These are phyloP conservation scores for Drosophila elegans DNA, from an alignment of 1,140 invertebrate genomes.

Conservation along the genomic window DNA sequence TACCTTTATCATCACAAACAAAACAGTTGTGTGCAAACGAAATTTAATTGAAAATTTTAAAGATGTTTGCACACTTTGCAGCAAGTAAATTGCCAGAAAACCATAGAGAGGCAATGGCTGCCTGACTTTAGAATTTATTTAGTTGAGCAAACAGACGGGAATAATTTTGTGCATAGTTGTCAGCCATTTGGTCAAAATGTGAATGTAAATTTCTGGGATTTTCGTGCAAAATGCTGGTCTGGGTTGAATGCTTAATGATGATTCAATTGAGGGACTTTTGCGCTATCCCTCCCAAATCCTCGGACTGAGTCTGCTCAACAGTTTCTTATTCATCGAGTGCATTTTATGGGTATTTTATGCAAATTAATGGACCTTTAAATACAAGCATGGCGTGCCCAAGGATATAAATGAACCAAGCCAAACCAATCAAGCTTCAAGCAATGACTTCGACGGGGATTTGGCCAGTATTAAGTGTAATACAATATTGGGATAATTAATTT, in stretches of 20 bases:
- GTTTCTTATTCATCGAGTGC: conserved; percentile 18
- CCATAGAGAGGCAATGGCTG: background rate
- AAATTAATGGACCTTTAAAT: conserved; percentile 61
- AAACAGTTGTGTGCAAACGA: conserved; percentile 12
- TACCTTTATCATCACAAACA: conserved; percentile 42
- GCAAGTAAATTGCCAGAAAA: conserved; percentile 8
- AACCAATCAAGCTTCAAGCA: conserved; percentile 13
- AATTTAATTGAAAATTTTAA: conserved; percentile 57
- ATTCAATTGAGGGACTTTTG: conserved; percentile 46
- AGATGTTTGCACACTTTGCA: conserved; percentile 24
- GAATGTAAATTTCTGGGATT: conserved; percentile 37
- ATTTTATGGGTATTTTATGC: conserved; percentile 55
- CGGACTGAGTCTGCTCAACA: conserved; percentile 25
- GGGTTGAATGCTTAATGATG: conserved; percentile 44
- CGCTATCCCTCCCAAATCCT: conserved; percentile 29
- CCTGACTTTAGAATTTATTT: conserved; percentile 23
- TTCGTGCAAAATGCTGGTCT: background rate
- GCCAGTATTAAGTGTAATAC: conserved; percentile 40
- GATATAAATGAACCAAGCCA: conserved; percentile 18
- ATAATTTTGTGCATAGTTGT: conserved; percentile 37
- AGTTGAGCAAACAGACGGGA: conserved; percentile 39
- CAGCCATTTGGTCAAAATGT: conserved; percentile 20
- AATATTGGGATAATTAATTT: conserved; percentile 47
- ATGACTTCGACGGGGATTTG: conserved; percentile 18
- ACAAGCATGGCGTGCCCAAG: background rate